Evolutionary conservation across 1,140 invertebrate genomes (phyloP).

Genomic region (Proales similis): DNA sequence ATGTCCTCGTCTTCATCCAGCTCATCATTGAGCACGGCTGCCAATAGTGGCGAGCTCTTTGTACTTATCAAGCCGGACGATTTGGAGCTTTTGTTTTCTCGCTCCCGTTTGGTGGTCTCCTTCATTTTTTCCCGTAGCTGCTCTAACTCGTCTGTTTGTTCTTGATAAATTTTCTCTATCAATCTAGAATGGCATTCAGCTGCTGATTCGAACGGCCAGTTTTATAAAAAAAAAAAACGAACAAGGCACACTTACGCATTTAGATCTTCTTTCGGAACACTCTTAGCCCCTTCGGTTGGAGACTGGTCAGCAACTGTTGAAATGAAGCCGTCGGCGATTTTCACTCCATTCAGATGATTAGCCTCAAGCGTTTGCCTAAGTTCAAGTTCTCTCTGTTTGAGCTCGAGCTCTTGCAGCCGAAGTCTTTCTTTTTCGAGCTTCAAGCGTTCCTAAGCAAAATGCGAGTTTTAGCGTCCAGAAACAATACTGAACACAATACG

Average conservation of each 20-base stretch:
- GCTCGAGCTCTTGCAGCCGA: conserved; percentile 26
- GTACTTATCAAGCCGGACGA: neutral
- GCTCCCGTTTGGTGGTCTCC: too few relatives aligned
- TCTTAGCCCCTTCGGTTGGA: neutral
- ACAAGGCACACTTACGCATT: conserved; percentile 7
- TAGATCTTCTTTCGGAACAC: conserved; percentile 9
- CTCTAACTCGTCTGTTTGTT: conserved; percentile 13
- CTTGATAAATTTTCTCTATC: conserved; percentile 31
- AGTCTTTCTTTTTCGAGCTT: conserved; percentile 38
- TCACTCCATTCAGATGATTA: too few relatives aligned
- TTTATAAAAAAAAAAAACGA: neutral
- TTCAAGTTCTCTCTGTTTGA: conserved; percentile 29
- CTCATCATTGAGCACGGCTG: neutral
- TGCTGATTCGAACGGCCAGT: neutral
- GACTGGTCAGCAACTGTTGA: neutral
- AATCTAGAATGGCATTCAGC: neutral
- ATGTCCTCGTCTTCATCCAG: neutral
- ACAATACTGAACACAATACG: neutral
- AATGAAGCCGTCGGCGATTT: neutral
- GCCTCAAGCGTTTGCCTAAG: conserved; percentile 20
- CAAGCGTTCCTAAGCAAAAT: conserved; percentile 12
- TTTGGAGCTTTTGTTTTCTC: neutral
- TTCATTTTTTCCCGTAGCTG: neutral
- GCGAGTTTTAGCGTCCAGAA: neutral
- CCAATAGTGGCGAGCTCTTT: conserved; percentile 15